phyloP scores from a whole-genome alignment of 2,113 vertebrate genomes.

The Embiotoca jacksoni region DNA sequence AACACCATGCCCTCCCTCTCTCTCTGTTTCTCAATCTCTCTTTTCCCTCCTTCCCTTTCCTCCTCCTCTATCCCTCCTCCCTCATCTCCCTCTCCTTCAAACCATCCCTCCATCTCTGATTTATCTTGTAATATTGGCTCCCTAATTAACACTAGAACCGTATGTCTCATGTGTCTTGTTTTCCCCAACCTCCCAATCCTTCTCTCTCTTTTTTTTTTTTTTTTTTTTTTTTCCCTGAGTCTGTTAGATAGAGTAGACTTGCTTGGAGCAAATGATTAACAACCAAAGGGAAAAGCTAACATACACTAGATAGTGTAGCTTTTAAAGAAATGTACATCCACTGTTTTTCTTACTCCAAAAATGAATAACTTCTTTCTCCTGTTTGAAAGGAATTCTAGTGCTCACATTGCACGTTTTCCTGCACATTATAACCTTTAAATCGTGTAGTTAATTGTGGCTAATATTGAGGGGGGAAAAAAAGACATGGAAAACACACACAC shows the following conservation, averaged over 20 bases:
- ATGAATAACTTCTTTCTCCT: constrained; percentile 32
- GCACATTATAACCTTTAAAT: constrained; percentile 5
- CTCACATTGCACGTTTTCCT: background rate
- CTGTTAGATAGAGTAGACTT: constrained; percentile 64
- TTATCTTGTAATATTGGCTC: constrained; percentile 81
- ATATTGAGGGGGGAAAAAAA: constrained; percentile 3
- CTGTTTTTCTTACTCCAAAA: constrained; percentile 15
- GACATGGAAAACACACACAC: background rate
- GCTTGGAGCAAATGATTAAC: constrained; percentile 75
- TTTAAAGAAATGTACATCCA: constrained; percentile 58
- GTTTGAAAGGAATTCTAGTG: constrained; percentile 1
- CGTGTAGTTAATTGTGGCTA: constrained; percentile 30
- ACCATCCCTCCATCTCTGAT: constrained; percentile 78
- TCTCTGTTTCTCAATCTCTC: constrained; percentile 52
- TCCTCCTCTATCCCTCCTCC: constrained; percentile 48
- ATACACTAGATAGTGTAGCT: constrained; percentile 49
- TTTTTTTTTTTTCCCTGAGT: constrained; percentile 44
- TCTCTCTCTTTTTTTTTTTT: constrained; percentile 32
- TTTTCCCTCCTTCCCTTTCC: constrained; percentile 47
- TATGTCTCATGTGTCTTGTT: constrained; percentile 79
- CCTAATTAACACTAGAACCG: constrained; percentile 81
- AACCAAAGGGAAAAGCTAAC: constrained; percentile 71
- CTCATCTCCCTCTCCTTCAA: constrained; percentile 58
- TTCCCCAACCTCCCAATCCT: constrained; percentile 25
- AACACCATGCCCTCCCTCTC: constrained; percentile 59